A percentile compares a stretch with the other conserved stretches of the same genome.
Evolutionary conservation across 2,888 invertebrate genomes (phyloP).

Genomic region (Plagodis dolabraria): DNA sequence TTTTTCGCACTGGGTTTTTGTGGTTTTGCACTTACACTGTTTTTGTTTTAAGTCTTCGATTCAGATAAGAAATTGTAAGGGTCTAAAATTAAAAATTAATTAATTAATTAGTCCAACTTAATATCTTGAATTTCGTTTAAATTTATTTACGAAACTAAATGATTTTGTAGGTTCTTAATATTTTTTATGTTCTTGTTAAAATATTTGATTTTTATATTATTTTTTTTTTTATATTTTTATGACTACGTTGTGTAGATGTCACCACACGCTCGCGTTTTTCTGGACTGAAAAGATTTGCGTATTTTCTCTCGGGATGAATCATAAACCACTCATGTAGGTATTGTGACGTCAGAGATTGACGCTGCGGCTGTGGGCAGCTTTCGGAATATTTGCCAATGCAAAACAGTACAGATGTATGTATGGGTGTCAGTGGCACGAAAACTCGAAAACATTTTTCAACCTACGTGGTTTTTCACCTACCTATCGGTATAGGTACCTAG

Average conservation of each 20-base stretch:
- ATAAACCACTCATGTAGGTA: conserved; percentile 23
- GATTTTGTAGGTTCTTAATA: no score
- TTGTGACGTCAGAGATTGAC: conserved; percentile 31
- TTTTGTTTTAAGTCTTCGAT: conserved; percentile 24
- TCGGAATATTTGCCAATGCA: conserved; percentile 35
- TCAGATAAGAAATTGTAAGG: conserved; percentile 8
- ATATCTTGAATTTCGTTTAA: no score
- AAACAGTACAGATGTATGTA: conserved; percentile 6
- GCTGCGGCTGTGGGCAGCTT: conserved; percentile 27
- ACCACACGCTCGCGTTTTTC: conserved; percentile 26
- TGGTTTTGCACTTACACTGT: conserved; percentile 30
- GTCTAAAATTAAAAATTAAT: not conserved
- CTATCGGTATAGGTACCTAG: no score
- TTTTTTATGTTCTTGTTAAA: no score
- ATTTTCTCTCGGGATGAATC: conserved; percentile 38
- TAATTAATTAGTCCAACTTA: no score
- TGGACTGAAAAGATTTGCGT: conserved; percentile 34
- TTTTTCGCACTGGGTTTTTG: conserved; percentile 27
- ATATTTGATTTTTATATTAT: not conserved
- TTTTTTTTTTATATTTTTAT: not conserved
- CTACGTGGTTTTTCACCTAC: no score
- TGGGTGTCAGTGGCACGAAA: conserved; percentile 25
- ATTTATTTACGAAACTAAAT: no score
- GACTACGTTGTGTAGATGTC: conserved; percentile 16
- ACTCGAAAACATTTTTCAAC: no score